Evolutionary conservation across 2,113 vertebrate genomes (phyloP).

Genomic region (Raja brachyura): DNA sequence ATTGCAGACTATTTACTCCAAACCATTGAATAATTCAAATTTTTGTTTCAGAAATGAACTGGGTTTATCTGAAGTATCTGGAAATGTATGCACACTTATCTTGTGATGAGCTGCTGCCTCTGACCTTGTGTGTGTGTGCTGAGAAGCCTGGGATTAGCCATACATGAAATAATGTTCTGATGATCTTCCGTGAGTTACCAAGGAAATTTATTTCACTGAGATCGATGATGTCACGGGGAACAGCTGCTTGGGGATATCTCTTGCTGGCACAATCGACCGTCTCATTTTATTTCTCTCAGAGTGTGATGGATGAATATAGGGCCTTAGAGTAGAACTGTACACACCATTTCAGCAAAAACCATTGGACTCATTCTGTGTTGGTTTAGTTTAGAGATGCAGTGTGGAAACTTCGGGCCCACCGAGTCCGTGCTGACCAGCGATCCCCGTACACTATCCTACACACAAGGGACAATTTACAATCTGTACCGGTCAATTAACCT

Average conservation of each 20-base stretch:
- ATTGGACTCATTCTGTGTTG: no score
- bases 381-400: no score
- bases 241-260: not conserved
- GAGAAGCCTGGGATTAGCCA: not conserved
- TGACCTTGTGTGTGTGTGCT: not conserved
- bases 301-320: not conserved
- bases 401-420: no score
- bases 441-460: no score
- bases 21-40: not conserved
- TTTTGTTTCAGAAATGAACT: not conserved
- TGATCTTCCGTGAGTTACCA: not conserved
- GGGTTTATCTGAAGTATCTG: not conserved
- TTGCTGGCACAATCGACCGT: not conserved
- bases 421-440: no score
- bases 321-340: not conserved
- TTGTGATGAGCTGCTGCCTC: not conserved
- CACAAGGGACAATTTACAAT: no score
- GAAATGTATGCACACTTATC: not conserved
- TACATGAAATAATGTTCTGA: not conserved
- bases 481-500: no score
- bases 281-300: constrained; percentile 6
- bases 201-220: not conserved
- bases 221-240: not conserved
- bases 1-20: not conserved
- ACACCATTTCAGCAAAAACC: not conserved